Base-by-base conservation (phyloP, 1,140 invertebrate genomes). In the Anastrepha ludens region DNA sequence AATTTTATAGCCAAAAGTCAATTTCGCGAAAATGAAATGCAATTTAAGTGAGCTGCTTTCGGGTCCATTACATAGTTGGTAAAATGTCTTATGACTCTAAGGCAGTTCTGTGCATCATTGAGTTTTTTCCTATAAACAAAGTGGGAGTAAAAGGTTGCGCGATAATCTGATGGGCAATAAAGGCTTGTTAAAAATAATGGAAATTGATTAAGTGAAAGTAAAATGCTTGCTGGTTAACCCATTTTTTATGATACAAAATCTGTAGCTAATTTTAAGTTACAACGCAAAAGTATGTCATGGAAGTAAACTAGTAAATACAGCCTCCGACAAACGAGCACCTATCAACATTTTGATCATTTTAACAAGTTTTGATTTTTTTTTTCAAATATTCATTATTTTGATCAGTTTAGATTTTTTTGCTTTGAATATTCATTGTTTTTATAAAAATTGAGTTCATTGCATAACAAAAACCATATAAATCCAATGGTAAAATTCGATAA, bases 201-300 rank as follows among this genome's bases (percentile, higher is more conserved):
- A 55, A 81, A 55, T 55, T 81, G 74, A 58, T 81, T 81, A 20
- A 55, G 74, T 81, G 74, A 81, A 81, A 81, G 74, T 81, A 20
- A 81, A 81, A 55, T 81, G 74, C 20, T 55, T 3, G 74, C 50
- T 20, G 13, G 44, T 81, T 81, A 81, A 81, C 47, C 17, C 7
- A 55, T 81, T 81, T 74, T 55, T 44, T 55, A n/a, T 13, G 15
- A 17, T 81, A 58, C 11, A 5, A 13, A 74, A 47, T 47, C 17
- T 47, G 13, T 41, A 55, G 5, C 50, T 9, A 55, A 29, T 29
- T 29, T 29, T 29, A 29, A 29, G 0, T 29, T 29, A 29, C 29
- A 29, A 29, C 29, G 29, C 29, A 29, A 29, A 29, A 29, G 29
- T 29, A 29, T 29, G 29, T 29, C 29, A 29, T 29, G 29, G 29